These are phyloP conservation scores for Fulmarus glacialis DNA, from an alignment of 2,113 vertebrate species.

Conservation along the genomic window DNA sequence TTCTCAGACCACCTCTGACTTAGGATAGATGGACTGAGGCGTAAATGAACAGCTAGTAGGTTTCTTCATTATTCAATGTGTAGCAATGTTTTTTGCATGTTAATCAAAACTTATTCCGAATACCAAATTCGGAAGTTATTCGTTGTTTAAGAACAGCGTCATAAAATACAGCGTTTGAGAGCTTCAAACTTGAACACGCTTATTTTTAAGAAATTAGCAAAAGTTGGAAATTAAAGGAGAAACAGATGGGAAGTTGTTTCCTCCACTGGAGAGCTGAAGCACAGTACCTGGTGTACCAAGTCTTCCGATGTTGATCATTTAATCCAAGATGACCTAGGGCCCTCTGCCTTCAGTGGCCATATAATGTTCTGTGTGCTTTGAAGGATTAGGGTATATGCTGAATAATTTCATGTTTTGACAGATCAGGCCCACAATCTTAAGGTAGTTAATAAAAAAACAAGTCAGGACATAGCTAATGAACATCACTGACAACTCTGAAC, in stretches of 20 bases:
- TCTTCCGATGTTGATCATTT: background rate
- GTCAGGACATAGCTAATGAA: background rate
- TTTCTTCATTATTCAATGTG: background rate
- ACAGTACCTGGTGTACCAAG: background rate
- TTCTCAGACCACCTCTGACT: background rate
- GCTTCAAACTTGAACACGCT: background rate
- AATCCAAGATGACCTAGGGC: background rate
- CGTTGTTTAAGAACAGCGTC: background rate
- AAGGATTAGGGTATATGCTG: background rate
- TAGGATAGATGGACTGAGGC: background rate
- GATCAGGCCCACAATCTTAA: background rate
- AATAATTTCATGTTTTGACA: background rate
- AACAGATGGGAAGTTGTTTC: background rate
- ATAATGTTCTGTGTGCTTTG: background rate
- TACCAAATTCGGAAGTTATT: background rate
- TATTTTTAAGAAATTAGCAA: background rate
- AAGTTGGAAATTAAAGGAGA: background rate
- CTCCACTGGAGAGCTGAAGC: background rate
- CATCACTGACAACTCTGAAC: background rate
- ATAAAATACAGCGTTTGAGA: background rate
- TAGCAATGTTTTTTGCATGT: background rate
- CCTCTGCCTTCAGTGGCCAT: background rate
- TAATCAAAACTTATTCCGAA: slow-evolving; percentile 19
- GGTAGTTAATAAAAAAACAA: background rate
- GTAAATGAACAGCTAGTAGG: background rate